Percentiles rank a stretch among this genome's conserved stretches.
Evolutionary conservation across 2,113 vertebrate species (phyloP).

Genomic region (Cyphotilapia sp.): DNA sequence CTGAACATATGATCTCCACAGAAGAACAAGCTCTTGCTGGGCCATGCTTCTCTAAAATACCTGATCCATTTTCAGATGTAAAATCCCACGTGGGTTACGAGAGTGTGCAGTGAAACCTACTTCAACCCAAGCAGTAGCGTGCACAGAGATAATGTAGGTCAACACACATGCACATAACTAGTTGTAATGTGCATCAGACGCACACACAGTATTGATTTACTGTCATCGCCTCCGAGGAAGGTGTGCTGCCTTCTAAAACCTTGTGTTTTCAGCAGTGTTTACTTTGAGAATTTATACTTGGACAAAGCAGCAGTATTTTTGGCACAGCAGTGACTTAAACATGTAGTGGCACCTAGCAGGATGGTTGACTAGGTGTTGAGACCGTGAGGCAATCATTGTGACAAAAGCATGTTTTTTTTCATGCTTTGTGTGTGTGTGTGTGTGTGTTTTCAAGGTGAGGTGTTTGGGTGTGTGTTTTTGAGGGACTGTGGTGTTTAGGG

Average conservation of each 20-base stretch:
- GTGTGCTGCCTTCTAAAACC: not conserved
- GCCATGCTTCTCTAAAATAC: not conserved
- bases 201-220: slow-evolving; percentile 14
- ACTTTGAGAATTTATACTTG: not conserved
- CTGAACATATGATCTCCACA: not conserved
- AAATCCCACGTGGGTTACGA: not conserved
- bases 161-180: not conserved
- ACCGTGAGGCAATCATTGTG: not conserved
- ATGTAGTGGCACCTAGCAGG: not conserved
- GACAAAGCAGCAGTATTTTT: not conserved
- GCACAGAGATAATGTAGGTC: not conserved
- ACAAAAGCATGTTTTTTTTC: not conserved
- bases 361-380: not conserved
- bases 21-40: not conserved
- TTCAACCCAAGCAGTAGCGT: not conserved
- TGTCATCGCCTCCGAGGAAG: not conserved
- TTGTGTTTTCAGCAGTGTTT: not conserved
- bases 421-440: not conserved
- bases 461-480: not conserved
- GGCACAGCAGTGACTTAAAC: not conserved
- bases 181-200: not conserved
- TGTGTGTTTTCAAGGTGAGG: not conserved
- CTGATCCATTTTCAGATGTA: not conserved
- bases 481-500: not conserved
- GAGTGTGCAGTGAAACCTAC: not conserved